Evolutionary conservation across 2,888 invertebrate genomes (phyloP).

Genomic region (Standfussiana lucernea): DNA sequence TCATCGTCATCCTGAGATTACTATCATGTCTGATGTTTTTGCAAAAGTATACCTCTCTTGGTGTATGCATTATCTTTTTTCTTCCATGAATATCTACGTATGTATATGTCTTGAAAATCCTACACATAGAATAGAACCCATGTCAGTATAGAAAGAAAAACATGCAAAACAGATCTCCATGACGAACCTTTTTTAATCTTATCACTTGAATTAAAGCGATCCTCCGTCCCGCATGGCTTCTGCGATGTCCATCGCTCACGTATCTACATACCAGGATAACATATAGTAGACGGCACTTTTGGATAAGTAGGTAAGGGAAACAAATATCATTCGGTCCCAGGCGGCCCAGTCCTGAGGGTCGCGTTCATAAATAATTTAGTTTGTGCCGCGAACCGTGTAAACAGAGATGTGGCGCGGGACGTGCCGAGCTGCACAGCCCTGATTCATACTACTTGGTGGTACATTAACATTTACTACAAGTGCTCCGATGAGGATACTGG

Average conservation of each 20-base stretch:
- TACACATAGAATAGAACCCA: background rate
- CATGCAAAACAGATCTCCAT: slow-evolving; percentile 29
- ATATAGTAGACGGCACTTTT: slow-evolving; percentile 57
- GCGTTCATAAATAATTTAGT: slow-evolving; percentile 77
- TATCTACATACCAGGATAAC: slow-evolving; percentile 58
- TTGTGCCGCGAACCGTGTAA: slow-evolving; percentile 61
- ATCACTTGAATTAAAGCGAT: slow-evolving; percentile 40
- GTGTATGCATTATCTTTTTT: background rate
- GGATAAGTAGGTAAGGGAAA: slow-evolving; percentile 68
- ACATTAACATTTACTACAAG: slow-evolving; percentile 39
- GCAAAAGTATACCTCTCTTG: background rate
- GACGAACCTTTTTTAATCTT: slow-evolving; percentile 17
- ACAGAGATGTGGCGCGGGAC: slow-evolving; percentile 53
- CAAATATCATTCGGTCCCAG: slow-evolving; percentile 60
- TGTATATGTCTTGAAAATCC: background rate
- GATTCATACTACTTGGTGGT: slow-evolving; percentile 40
- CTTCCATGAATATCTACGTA: background rate
- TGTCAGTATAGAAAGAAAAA: slow-evolving; percentile 16
- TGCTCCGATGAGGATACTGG: slow-evolving; percentile 7
- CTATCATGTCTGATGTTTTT: background rate
- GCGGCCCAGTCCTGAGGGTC: slow-evolving; percentile 59
- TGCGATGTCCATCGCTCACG: slow-evolving; percentile 48
- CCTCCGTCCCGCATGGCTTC: slow-evolving; percentile 40
- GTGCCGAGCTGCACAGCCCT: slow-evolving; percentile 32
- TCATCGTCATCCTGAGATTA: background rate